phyloP scores from a whole-genome alignment of 1,140 invertebrate genomes.

The Ceratosolen solmsi region DNA sequence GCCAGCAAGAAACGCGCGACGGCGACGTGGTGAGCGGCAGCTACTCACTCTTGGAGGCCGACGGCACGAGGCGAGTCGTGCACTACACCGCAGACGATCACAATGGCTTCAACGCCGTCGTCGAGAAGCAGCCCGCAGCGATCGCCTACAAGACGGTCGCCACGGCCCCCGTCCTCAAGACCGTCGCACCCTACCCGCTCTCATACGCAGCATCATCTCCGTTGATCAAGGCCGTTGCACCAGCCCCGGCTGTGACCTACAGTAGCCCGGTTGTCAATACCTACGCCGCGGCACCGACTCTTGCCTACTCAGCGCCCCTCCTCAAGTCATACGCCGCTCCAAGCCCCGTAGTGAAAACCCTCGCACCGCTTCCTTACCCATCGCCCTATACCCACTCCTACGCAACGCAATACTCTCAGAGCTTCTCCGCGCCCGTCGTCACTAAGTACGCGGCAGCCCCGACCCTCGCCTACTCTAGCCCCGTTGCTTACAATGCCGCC shows the following conservation, averaged over 20 bases:
- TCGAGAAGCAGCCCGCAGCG: conserved; percentile 74
- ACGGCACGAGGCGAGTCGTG: conserved; percentile 80
- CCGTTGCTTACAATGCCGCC: not conserved
- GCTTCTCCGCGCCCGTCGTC: conserved; percentile 21
- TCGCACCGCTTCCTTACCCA: conserved; percentile 24
- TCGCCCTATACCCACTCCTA: conserved; percentile 35
- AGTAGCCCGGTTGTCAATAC: conserved; percentile 57
- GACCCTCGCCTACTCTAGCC: not conserved
- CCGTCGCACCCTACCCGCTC: not conserved
- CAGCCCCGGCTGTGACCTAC: conserved; percentile 46
- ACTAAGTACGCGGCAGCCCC: conserved; percentile 37
- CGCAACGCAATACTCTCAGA: not conserved
- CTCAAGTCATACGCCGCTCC: not conserved
- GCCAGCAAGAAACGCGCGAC: conserved; percentile 74
- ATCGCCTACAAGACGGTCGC: conserved; percentile 56
- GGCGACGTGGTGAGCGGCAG: conserved; percentile 75
- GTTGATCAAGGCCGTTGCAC: conserved; percentile 8
- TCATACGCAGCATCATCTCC: conserved; percentile 10
- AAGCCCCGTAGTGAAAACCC: not conserved
- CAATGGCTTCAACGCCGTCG: conserved; percentile 77
- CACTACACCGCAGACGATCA: conserved; percentile 75
- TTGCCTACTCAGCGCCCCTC: not conserved
- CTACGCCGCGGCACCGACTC: not conserved
- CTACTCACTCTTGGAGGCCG: conserved; percentile 78
- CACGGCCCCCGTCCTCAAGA: conserved; percentile 38